A percentile compares a stretch with the other conserved stretches of the same genome.
Conservation (phyloP, 2,888 invertebrate genomes). For the Acleris literana region DNA sequence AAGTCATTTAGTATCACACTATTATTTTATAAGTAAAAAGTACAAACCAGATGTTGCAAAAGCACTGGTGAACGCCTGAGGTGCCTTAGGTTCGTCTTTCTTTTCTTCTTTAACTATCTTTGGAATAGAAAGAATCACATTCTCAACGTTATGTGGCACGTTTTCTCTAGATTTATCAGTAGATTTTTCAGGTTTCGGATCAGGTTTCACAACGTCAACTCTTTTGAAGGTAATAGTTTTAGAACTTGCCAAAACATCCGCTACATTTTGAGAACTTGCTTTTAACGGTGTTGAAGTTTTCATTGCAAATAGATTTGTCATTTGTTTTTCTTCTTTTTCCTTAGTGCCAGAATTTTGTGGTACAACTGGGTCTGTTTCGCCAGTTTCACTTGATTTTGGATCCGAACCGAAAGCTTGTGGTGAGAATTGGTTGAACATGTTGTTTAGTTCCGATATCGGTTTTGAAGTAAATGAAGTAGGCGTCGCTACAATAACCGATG, state of each 20-base stretch:
- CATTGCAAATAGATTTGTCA: conserved; percentile 58
- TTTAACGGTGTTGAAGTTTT: conserved; percentile 50
- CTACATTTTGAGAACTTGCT: conserved; percentile 50
- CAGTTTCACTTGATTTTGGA: conserved; percentile 64
- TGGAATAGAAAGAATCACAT: conserved; percentile 44
- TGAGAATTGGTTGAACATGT: conserved; percentile 61
- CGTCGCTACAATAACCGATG: conserved; percentile 48
- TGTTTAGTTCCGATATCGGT: conserved; percentile 60
- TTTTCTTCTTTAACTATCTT: conserved; percentile 42
- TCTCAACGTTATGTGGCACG: conserved; percentile 57
- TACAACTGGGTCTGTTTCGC: conserved; percentile 56
- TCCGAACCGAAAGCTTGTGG: conserved; percentile 49
- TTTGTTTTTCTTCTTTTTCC: conserved; percentile 52
- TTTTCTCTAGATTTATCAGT: conserved; percentile 50
- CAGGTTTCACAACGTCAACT: conserved; percentile 29
- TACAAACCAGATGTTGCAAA: conserved; percentile 42
- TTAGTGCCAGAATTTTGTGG: conserved; percentile 51
- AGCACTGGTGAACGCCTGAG: conserved; percentile 40
- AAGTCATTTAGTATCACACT: not conserved
- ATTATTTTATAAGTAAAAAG: not conserved
- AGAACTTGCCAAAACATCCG: conserved; percentile 30
- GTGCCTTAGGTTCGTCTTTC: conserved; percentile 48
- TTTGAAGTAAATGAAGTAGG: conserved; percentile 58
- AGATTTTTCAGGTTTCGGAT: conserved; percentile 44
- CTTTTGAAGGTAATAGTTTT: conserved; percentile 53